Conservation (phyloP, 1,140 invertebrate genomes). For the Drosophila insularis region DNA sequence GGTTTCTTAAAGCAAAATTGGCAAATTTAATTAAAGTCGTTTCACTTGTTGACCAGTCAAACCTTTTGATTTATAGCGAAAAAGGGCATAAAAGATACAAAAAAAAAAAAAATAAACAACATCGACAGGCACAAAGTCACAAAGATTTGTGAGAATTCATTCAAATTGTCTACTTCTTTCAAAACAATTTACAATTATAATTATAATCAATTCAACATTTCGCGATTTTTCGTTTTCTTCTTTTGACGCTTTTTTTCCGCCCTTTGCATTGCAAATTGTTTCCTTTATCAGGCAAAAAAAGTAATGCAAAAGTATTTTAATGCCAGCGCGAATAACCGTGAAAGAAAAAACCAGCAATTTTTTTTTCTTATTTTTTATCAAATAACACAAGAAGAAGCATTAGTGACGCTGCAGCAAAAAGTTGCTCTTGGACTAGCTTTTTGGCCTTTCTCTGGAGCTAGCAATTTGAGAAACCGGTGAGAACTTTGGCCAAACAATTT, state of each 20-base stretch:
- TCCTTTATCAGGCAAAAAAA: constrained; percentile 43
- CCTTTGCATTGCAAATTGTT: constrained; percentile 71
- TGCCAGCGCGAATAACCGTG: constrained; percentile 31
- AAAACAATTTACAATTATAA: constrained; percentile 78
- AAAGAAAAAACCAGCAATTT: constrained; percentile 5
- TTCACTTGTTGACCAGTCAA: neutral
- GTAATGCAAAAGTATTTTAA: constrained; percentile 72
- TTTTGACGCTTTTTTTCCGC: neutral
- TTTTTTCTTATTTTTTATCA: neutral
- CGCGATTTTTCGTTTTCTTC: constrained; percentile 3
- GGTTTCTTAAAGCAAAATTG: neutral
- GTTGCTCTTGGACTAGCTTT: constrained; percentile 62
- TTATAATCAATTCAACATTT: constrained; percentile 74
- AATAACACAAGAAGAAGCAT: constrained; percentile 24
- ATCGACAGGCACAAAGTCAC: neutral
- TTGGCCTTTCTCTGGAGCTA: constrained; percentile 44
- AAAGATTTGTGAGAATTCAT: constrained; percentile 32
- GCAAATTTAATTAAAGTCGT: neutral
- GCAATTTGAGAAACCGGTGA: constrained; percentile 57
- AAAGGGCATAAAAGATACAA: constrained; percentile 28
- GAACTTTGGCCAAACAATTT: constrained; percentile 74
- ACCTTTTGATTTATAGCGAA: constrained; percentile 14
- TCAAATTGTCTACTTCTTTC: constrained; percentile 33
- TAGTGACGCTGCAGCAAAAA: constrained; percentile 67
- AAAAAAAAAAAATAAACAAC: too few relatives aligned